Evolutionary conservation across 1,140 invertebrate species (phyloP).

Genomic region (Orchesella cincta): DNA sequence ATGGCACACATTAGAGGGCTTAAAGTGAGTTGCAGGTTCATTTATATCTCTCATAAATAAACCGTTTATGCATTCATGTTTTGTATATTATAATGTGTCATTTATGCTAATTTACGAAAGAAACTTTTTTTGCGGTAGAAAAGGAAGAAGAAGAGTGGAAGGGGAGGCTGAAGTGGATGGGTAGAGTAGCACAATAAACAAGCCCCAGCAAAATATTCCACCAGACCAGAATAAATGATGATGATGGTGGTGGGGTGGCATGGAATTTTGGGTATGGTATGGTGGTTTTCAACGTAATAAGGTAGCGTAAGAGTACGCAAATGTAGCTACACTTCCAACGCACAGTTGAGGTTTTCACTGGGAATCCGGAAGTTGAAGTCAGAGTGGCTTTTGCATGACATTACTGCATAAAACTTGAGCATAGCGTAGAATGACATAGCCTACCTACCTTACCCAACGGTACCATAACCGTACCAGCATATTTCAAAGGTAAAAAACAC

Average conservation of each 20-base stretch:
- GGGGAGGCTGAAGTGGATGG: neutral
- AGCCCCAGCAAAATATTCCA: no score
- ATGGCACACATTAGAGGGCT: no score
- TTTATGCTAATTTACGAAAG: neutral
- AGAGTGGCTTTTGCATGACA: neutral
- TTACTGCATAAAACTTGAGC: neutral
- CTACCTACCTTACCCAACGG: neutral
- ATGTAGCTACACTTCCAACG: neutral
- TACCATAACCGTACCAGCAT: neutral
- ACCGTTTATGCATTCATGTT: neutral
- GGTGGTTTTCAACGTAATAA: neutral
- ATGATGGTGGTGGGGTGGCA: neutral
- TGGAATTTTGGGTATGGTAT: neutral
- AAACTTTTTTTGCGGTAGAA: neutral
- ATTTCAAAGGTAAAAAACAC: neutral
- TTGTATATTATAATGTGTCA: conserved; percentile 2
- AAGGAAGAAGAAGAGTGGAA: neutral
- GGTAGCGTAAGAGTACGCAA: neutral
- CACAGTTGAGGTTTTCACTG: no score
- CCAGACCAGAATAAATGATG: neutral
- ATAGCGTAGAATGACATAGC: neutral
- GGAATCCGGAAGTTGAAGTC: neutral
- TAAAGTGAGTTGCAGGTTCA: no score
- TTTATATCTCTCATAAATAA: neutral
- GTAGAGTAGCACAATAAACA: neutral